phyloP scores from a whole-genome alignment of 2,113 vertebrate species.

The Tupaia tana region DNA sequence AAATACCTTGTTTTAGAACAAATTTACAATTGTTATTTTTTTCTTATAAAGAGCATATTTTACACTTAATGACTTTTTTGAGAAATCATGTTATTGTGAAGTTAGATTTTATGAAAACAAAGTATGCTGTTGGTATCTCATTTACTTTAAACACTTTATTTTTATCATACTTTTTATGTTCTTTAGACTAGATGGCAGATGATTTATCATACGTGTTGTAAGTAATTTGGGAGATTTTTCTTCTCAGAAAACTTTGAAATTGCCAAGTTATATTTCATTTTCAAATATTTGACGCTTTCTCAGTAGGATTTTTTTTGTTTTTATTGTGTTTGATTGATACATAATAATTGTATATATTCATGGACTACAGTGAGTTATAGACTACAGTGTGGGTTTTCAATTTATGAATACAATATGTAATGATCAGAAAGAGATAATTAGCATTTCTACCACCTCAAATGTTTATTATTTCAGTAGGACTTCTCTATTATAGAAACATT shows the following conservation, averaged over 20 bases:
- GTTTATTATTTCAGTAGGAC: too few relatives aligned
- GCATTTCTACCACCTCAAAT: too few relatives aligned
- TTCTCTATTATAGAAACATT: not conserved
- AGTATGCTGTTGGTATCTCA: constrained; percentile 30
- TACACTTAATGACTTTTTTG: constrained; percentile 18
- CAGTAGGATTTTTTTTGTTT: not conserved
- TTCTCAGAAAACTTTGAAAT: not conserved
- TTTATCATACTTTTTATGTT: not conserved
- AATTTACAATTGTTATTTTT: not conserved
- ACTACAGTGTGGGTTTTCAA: too few relatives aligned
- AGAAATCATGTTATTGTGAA: constrained; percentile 22
- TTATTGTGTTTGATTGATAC: too few relatives aligned
- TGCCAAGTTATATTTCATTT: not conserved
- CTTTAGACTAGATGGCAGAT: not conserved
- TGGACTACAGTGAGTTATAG: too few relatives aligned
- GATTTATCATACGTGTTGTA: not conserved
- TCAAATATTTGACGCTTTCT: not conserved
- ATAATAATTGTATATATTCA: too few relatives aligned
- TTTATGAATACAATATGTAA: too few relatives aligned
- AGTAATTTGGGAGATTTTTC: not conserved
- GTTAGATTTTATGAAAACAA: constrained; percentile 60
- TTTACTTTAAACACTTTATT: constrained; percentile 17
- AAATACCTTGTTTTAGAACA: not conserved
- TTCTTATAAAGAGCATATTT: constrained; percentile 21
- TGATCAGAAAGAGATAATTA: too few relatives aligned